Base-by-base conservation (phyloP, 2,797 vertebrate genomes). In the Phrynocephalus forsythii region DNA sequence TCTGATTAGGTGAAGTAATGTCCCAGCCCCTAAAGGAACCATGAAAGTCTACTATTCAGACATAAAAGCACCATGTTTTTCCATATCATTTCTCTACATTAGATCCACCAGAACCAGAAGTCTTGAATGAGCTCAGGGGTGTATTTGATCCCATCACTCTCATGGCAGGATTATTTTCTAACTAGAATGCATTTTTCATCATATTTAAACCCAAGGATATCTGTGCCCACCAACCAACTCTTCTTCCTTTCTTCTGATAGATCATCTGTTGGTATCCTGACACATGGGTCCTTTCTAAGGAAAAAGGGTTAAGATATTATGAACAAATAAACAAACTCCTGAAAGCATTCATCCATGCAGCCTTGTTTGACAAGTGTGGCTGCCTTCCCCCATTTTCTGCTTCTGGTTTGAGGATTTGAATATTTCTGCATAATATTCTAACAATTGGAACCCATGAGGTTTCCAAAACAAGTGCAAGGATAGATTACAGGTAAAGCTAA, bases 1-100 rank as follows among this genome's bases (percentile, higher is more conserved):
- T 88, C 20, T 84, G 38, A 66, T 80, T 80, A 88, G 38, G 48
- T 66, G 28, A 50, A 88, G 79, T 88, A 73, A 80, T 84, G 69
- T 80, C 50, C 66, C 66, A 18, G 73, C 5, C 18, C 69, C 66
- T 68, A 82, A 82, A 73, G 71, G 56, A 84, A 76, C 60, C n/a
- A 72, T 75, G n/a, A 30, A 50, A n/a, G 20, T 81, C 30, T 33
- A 52, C 79, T 2, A 73, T 72, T 73, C n/a, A 60, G 68, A 22
- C 50, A 63, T 13, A 72, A 24, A 63, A 71, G 63, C 52, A 63
- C 9, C 26, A 13, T 15, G 38, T n/a, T 81, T 56, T 38, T 63
- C 5, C 24, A 86, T 81, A 44, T 72, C 20, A 8, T n/a, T 78
- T 78, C 56, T 50, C 26, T 78, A 26, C 67, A 80, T 20, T 63